Conservation (phyloP, 2,113 vertebrate species). For the Pao palembangensis region DNA sequence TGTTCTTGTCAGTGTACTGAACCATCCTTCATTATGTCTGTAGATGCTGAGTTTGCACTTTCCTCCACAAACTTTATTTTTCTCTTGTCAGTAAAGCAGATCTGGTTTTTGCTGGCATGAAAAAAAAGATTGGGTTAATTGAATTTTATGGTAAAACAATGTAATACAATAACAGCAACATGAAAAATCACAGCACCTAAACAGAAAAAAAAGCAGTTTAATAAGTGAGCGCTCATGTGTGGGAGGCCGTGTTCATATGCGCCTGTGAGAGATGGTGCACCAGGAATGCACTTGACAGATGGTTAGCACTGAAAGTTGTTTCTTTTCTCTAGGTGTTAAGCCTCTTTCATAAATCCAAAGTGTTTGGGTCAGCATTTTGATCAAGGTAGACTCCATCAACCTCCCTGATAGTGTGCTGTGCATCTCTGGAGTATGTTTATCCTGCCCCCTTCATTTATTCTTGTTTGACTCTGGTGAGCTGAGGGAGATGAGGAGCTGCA, state of each 20-base stretch:
- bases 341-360: slow-evolving; percentile 60
- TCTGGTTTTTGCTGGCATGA: neutral
- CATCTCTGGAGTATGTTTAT: slow-evolving; percentile 52
- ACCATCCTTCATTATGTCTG: neutral
- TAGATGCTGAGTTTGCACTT: neutral
- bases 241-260: slow-evolving; percentile 57
- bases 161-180: slow-evolving; percentile 2
- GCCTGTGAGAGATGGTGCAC: slow-evolving; percentile 58
- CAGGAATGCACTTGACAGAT: slow-evolving; percentile 68
- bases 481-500: slow-evolving; percentile 37
- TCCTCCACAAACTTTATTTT: neutral
- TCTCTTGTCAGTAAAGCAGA: neutral
- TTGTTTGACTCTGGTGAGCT: slow-evolving; percentile 51
- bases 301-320: slow-evolving; percentile 57
- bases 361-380: slow-evolving; percentile 65
- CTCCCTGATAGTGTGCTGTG: slow-evolving; percentile 47
- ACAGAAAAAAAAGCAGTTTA: neutral
- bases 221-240: slow-evolving; percentile 37
- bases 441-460: slow-evolving; percentile 41
- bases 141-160: slow-evolving; percentile 21
- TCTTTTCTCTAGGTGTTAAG: slow-evolving; percentile 48
- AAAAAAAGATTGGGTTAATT: slow-evolving; percentile 5
- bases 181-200: slow-evolving; percentile 22
- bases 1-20: neutral
- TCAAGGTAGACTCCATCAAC: slow-evolving; percentile 54